Evolutionary conservation across 2,888 invertebrate genomes (phyloP), one percentile per base, ranked within the genome.

Genomic region (Epinotia ramella): DNA sequence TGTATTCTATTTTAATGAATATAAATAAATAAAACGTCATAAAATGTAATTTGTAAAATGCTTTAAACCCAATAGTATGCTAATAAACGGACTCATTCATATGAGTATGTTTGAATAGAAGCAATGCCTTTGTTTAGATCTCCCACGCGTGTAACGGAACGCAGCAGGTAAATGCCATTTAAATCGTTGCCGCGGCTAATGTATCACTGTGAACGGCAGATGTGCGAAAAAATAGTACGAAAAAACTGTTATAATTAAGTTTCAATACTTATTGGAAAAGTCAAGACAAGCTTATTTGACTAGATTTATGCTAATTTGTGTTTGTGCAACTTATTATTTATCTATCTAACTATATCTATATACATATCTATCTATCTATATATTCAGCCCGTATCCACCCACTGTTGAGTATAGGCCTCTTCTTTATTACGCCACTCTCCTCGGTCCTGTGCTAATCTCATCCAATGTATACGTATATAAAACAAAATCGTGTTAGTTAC

Each of bases 81-180:
- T 80, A 82, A 82, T 81, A 80, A 81, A 82, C 79, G 75, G 79
- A 79, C 80, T 81, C 78, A 80, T 82, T 82, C 80, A 81, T 82
- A 82, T 85, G 71, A 71, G 62, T 59, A 67, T 71, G 84, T 88
- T 88, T 87, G 84, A 88, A 89, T 87, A 82, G 82, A 83, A 83
- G 82, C 84, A 79, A 82, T 81, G 83, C 84, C 84, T 89, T 92
- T 91, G 91, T 90, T 87, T 87, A 84, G 81, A 85, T 88, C 88
- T 92, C 92, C 89, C 91, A 93, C 91, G 90, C 86, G 84, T 86
- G 73, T 92, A 92, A 93, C 92, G 91, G 91, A 83, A 88, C 86
- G 84, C 78, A 82, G 83, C 83, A 82, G 78, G 81, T 87, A 87
- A 88, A 88, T 85, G 82, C 81, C 83, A 80, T 82, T 85, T 83